These are phyloP conservation scores for Anomalospiza imberbis DNA, from an alignment of 2,797 vertebrate species.

Conservation along the genomic window DNA sequence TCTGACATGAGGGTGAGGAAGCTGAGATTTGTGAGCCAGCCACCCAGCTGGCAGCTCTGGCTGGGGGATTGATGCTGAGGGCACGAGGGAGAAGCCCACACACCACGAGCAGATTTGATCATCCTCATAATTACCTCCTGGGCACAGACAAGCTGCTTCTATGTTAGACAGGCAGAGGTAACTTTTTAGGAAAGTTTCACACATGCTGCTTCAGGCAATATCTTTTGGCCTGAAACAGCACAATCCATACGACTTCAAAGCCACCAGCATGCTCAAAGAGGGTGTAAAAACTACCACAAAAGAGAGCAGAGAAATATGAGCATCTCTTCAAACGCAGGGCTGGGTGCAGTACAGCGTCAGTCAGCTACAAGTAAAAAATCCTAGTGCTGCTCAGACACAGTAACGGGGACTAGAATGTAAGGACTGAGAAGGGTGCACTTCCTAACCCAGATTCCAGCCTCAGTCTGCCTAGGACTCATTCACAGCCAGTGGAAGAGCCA, in stretches of 20 bases:
- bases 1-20: conserved; percentile 11
- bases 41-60: conserved; percentile 35
- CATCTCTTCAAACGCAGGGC: background rate
- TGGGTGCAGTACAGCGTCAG: background rate
- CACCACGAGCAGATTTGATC: conserved; percentile 23
- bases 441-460: background rate
- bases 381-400: background rate
- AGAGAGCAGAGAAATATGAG: background rate
- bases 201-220: background rate
- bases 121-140: conserved; percentile 10
- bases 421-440: background rate
- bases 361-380: background rate
- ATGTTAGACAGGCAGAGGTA: background rate
- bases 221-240: background rate
- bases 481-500: background rate
- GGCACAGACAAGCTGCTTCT: background rate
- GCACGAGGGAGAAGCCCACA: conserved; percentile 16
- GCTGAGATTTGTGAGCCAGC: conserved; percentile 8
- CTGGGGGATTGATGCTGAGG: background rate
- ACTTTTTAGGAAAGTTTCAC: conserved; percentile 23
- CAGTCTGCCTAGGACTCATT: background rate
- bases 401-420: background rate
- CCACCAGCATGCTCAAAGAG: background rate
- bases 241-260: background rate
- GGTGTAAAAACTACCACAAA: background rate